A percentile compares a stretch with the other conserved stretches of the same genome.
These are phyloP conservation scores for Dinocampus coccinellae DNA, from an alignment of 2,888 invertebrate species.

Conservation along the genomic window DNA sequence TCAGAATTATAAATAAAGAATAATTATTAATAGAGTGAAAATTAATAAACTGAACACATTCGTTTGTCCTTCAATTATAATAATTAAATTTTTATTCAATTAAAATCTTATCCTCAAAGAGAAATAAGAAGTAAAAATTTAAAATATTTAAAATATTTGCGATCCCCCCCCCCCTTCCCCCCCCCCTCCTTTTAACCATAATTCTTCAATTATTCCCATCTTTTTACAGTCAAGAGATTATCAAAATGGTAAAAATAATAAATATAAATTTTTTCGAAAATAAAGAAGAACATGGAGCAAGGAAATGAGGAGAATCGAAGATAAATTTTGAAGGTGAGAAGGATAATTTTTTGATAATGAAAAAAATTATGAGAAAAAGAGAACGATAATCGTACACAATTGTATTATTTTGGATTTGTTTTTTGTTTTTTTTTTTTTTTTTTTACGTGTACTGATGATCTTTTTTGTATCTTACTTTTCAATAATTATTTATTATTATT, in stretches of 20 bases:
- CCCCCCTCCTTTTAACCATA: no score
- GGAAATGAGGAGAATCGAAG: constrained; percentile 44
- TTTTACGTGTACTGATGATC: neutral
- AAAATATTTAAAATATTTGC: no score
- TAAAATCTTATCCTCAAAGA: neutral
- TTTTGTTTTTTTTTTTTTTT: no score
- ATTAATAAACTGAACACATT: neutral
- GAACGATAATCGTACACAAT: constrained; percentile 39
- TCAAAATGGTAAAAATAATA: no score
- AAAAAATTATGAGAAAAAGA: constrained; percentile 39
- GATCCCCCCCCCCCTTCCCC: no score
- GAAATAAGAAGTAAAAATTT: constrained; percentile 23
- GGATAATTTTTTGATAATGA: constrained; percentile 33
- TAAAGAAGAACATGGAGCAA: no score
- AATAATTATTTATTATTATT: constrained; percentile 36
- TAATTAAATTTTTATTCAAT: neutral
- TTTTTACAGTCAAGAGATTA: no score
- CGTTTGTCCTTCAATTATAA: neutral
- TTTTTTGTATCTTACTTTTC: constrained; percentile 2
- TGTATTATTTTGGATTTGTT: constrained; percentile 28
- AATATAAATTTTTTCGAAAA: no score
- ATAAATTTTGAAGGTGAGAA: constrained; percentile 29
- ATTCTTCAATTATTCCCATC: no score
- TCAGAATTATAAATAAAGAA: neutral
- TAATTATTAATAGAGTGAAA: neutral